Evolutionary conservation across 92 coral and sea anemone genomes (phyloP).

Genomic region (Paramuricea clavata): DNA sequence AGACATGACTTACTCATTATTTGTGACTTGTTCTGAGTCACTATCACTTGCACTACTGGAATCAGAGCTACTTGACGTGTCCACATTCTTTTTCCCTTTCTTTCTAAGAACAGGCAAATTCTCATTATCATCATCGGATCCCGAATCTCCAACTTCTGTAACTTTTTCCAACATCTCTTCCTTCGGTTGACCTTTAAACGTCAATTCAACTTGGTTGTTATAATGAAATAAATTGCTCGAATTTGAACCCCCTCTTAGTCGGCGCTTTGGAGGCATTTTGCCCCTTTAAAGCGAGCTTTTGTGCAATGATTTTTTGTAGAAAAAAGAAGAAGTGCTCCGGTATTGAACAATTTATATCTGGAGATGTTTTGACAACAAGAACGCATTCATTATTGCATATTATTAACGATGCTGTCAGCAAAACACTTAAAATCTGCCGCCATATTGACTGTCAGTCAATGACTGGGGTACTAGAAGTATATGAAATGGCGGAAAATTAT

Average conservation of each 20-base stretch:
- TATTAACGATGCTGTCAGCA: not conserved
- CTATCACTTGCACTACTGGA: constrained; percentile 12
- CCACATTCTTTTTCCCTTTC: not conserved
- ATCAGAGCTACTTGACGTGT: not conserved
- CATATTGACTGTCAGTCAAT: not conserved
- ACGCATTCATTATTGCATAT: not conserved
- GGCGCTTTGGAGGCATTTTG: constrained; percentile 31
- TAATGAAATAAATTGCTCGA: constrained; percentile 68
- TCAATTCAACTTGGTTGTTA: constrained; percentile 69
- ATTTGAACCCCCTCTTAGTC: not conserved
- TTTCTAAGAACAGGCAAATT: not conserved
- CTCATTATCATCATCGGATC: not conserved
- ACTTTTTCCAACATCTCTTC: not conserved
- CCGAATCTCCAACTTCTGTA: not conserved
- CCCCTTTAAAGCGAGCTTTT: not conserved
- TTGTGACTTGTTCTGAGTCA: not conserved
- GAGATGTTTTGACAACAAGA: not conserved
- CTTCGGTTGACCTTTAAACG: constrained; percentile 59
- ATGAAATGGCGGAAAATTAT: too few species aligned
- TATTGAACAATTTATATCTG: not conserved
- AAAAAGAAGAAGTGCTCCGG: not conserved
- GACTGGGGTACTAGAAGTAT: too few species aligned
- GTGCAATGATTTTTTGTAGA: not conserved
- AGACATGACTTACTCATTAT: too few species aligned
- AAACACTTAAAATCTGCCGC: not conserved